Base-by-base conservation (phyloP, 1,140 invertebrate genomes). In the Ceratina australensis region DNA sequence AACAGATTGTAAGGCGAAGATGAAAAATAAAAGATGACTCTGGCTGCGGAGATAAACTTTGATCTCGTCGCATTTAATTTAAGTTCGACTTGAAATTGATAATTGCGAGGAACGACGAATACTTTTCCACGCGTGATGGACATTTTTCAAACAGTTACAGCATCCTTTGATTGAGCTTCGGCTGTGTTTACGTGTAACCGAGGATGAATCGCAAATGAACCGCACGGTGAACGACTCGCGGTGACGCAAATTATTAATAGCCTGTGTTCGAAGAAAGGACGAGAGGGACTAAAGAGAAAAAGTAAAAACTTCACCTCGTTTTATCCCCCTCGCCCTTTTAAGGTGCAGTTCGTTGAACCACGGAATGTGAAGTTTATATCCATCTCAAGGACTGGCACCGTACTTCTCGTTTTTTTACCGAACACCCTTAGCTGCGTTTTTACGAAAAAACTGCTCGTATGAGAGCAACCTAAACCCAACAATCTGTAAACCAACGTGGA, bases 301-400 rank as follows among this genome's bases (percentile, higher is more conserved):
- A 61, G 63, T 47, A 26, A 65, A 42, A 64, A n/a, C 26, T 49
- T 52, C 16, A 50, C 63, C 82, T 65, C 24, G 71, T 71, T 74
- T 74, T 67, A 56, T 84, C 72, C 56, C n/a, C 75, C 68, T 66
- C 33, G 18, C 68, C 75, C 76, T 60, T 67, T 83, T 81, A 61
- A 52, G 47, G 74, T 8, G 56, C 60, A 68, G 81, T 83, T 83
- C 83, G 56, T 66, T 76, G 82, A 84, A 79, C 81, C 61, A 69
- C 10, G 49, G 56, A 73, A 67, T 64, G 81, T 47, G 18, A 83
- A 77, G 60, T 63, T 80, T 79, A 73, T 56, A 71, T 71, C 52
- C 66, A 73, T 71, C 69, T 69, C 72, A 76, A 83, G 81, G 81
- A 76, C 61, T 65, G 69, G 42, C 16, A 42, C 26, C 16, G 42